Evolutionary conservation across 64 coral and sea anemone species (phyloP).

Genomic region (Porites australiensis): DNA sequence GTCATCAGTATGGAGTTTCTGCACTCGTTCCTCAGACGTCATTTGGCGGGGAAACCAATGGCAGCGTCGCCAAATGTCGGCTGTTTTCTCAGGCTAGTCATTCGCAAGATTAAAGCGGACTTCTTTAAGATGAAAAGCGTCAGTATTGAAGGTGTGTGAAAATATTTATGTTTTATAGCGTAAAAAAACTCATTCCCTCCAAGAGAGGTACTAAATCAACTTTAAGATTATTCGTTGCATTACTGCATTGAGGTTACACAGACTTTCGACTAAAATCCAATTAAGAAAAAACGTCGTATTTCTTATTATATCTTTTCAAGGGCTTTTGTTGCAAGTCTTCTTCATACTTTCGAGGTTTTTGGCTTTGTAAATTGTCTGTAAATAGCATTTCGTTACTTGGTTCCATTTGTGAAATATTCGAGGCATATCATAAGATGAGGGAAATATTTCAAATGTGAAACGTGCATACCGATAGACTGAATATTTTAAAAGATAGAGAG

Average conservation of each 20-base stretch:
- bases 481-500: neutral
- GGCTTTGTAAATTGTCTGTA: conserved; percentile 13
- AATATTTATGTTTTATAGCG: conserved; percentile 24
- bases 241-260: too few relatives aligned
- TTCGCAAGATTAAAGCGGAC: too few relatives aligned
- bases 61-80: too few relatives aligned
- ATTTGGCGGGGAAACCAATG: too few relatives aligned
- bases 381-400: neutral
- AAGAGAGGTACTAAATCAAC: neutral
- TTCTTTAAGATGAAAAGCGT: neutral
- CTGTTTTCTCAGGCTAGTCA: too few relatives aligned
- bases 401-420: neutral
- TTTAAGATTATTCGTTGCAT: too few relatives aligned
- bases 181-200: neutral
- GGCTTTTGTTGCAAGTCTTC: neutral
- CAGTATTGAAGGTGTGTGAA: neutral
- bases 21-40: too few relatives aligned
- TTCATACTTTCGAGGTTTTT: neutral
- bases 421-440: neutral
- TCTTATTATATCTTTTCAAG: neutral
- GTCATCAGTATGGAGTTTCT: too few relatives aligned
- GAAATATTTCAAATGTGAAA: neutral
- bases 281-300: neutral
- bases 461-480: neutral
- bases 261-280: neutral